phyloP scores from a whole-genome alignment of 2,113 vertebrate species.

The Monopterus albus region DNA sequence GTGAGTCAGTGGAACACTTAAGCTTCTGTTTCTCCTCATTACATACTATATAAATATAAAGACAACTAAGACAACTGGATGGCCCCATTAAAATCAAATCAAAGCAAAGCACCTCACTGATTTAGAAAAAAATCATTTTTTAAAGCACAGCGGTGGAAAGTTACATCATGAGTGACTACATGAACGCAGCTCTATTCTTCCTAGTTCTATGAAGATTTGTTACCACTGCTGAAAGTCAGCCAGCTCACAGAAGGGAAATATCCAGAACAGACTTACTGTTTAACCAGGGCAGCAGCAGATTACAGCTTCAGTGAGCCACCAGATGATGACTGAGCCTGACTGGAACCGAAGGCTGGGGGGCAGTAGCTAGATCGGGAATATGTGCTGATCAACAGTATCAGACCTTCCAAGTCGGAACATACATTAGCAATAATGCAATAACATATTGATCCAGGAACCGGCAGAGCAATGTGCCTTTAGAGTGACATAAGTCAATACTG shows the following conservation, averaged over 20 bases:
- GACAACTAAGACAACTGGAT: not conserved
- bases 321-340: slow-evolving; percentile 18
- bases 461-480: no score
- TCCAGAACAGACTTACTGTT: slow-evolving; percentile 50
- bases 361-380: not conserved
- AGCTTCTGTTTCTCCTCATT: no score
- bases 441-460: no score
- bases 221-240: slow-evolving; percentile 53
- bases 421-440: no score
- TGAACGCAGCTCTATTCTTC: slow-evolving; percentile 17
- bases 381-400: no score
- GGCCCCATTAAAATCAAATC: not conserved
- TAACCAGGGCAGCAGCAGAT: slow-evolving; percentile 40
- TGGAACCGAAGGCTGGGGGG: not conserved
- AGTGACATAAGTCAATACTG: no score
- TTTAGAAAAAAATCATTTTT: no score
- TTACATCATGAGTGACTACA: no score
- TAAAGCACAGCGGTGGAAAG: no score
- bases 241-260: slow-evolving; percentile 41
- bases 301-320: slow-evolving; percentile 32
- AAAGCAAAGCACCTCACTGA: not conserved
- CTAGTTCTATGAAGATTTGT: slow-evolving; percentile 30
- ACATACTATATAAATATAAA: not conserved
- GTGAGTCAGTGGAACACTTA: not conserved
- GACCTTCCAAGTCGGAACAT: no score